Evolutionary conservation across 92 coral and sea anemone genomes (phyloP), one percentile per base, ranked within the genome.

Genomic region (Isaurus tuberculatus): DNA sequence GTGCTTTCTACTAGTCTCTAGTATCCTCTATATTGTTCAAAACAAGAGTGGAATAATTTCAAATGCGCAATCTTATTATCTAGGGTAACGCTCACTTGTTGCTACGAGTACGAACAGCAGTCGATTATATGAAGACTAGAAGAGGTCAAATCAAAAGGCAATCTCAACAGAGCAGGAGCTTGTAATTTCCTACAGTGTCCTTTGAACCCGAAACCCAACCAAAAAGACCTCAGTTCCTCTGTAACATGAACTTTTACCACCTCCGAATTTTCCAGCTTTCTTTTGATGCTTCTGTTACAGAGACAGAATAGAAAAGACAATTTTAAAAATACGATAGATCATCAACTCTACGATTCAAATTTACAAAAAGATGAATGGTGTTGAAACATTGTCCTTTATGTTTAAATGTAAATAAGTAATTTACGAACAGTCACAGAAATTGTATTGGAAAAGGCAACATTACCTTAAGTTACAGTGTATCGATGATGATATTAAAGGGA

Each of bases 61-160:
- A 72, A 72, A 72, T 72, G 27, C 60, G 82, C 82, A 77, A 23
- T 60, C n/a, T n/a, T n/a, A n/a, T n/a, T n/a, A n/a, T n/a, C 69
- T 77, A 5, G 82, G 31, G 51, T 77, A 23, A 53, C 14, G 23
- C 7, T 49, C 7, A 17, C 2, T 1, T 43, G 37, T 25, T 49
- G 29, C 27, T 16, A 28, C 78, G 53, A 42, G 13, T 16, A 28
- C 78, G 53, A 42, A 25, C 46, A 40, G 25, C 70, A 22, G 51
- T 65, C 8, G 70, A 58, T 51, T 1, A 15, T 25, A 26, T 17
- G 80, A 74, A 28, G 51, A 53, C 80, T 49, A 42, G 28, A 10
- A 57, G 66, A 32, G 22, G 22, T 8, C 20, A 20, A 28, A 28
- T 53, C 64, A 31, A 37, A 17, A 20, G 15, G 28, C 17, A 48